Conservation (phyloP, 2,888 invertebrate genomes). For the Chromoteleia sp. region DNA sequence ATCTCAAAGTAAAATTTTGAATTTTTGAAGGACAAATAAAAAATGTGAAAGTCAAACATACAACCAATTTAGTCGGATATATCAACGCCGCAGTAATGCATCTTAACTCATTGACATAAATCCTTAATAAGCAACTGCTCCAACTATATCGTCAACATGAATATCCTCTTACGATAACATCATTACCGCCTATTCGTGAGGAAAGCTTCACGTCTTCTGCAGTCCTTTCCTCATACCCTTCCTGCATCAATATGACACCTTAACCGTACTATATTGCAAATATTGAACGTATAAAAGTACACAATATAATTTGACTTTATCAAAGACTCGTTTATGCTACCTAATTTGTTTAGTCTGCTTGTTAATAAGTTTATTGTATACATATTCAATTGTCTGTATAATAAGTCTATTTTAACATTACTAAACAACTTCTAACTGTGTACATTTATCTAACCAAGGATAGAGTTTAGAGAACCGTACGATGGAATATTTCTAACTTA, state of each 20-base stretch:
- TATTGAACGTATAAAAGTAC: slow-evolving; percentile 34
- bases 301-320: slow-evolving; percentile 40
- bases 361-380: slow-evolving; percentile 17
- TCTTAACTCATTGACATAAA: slow-evolving; percentile 65
- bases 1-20: too few species aligned
- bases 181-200: slow-evolving; percentile 59
- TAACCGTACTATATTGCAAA: slow-evolving; percentile 25
- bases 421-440: slow-evolving; percentile 6
- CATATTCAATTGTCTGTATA: slow-evolving; percentile 15
- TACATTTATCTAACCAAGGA: background rate
- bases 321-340: slow-evolving; percentile 12
- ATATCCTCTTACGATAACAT: slow-evolving; percentile 68
- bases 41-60: slow-evolving; percentile 21
- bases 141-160: slow-evolving; percentile 61
- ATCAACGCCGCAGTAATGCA: slow-evolving; percentile 32
- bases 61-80: slow-evolving; percentile 28
- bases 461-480: slow-evolving; percentile 2
- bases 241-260: slow-evolving; percentile 25
- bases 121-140: slow-evolving; percentile 60
- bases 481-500: slow-evolving; percentile 12
- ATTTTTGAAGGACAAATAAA: background rate
- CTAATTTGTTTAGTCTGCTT: slow-evolving; percentile 19
- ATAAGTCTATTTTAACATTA: background rate
- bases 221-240: slow-evolving; percentile 40
- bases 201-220: slow-evolving; percentile 52